These are phyloP conservation scores for Dermolepida albohirtum DNA, from an alignment of 2,888 invertebrate genomes.

Conservation along the genomic window DNA sequence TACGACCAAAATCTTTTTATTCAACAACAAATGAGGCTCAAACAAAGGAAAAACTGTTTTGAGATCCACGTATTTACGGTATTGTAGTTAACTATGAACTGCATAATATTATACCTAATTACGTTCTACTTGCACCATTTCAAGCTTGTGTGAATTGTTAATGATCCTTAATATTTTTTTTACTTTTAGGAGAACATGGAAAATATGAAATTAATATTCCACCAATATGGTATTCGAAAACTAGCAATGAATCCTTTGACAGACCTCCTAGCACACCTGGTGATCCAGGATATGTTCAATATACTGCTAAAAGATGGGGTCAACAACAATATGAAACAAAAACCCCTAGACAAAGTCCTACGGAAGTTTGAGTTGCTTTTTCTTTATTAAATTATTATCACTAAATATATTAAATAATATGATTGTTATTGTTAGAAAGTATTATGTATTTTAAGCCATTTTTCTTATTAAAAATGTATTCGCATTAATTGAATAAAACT, in stretches of 20 bases:
- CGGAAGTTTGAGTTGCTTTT: slow-evolving; percentile 46
- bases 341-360: slow-evolving; percentile 59
- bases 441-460: too few species aligned
- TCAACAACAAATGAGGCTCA: too few species aligned
- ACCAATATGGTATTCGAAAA: slow-evolving; percentile 58
- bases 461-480: too few species aligned
- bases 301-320: slow-evolving; percentile 78
- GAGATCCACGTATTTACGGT: too few species aligned
- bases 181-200: slow-evolving; percentile 63
- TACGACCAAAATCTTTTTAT: too few species aligned
- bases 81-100: too few species aligned
- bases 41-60: too few species aligned
- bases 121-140: slow-evolving; percentile 35
- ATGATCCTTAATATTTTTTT: background rate
- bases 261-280: slow-evolving; percentile 75
- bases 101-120: background rate
- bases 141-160: background rate
- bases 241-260: slow-evolving; percentile 59
- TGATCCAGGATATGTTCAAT: slow-evolving; percentile 80
- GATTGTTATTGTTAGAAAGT: too few species aligned
- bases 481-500: too few species aligned
- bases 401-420: background rate
- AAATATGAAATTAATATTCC: slow-evolving; percentile 66
- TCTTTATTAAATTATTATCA: background rate
- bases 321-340: slow-evolving; percentile 66